phyloP scores from a whole-genome alignment of 2,797 vertebrate genomes.

The Phataginus tetradactyla region DNA sequence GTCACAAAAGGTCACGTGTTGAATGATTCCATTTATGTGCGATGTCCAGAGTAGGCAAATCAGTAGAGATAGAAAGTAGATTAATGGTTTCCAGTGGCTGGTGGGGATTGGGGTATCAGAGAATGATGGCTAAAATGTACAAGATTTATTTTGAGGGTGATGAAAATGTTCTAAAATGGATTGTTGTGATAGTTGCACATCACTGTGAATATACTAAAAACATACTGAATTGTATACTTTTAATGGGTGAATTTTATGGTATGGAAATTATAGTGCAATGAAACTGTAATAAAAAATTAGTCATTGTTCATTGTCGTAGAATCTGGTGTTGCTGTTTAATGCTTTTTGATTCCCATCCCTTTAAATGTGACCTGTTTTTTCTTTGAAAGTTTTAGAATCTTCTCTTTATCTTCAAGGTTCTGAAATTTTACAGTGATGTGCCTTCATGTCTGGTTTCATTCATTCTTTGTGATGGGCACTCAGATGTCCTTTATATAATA shows the following conservation, averaged over 20 bases:
- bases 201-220: background rate
- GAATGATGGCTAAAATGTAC: background rate
- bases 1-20: background rate
- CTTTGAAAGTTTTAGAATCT: background rate
- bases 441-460: background rate
- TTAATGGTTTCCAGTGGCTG: background rate
- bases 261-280: background rate
- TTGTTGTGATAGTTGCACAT: background rate
- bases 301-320: background rate
- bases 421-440: background rate
- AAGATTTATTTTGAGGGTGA: background rate
- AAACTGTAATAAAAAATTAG: background rate
- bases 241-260: background rate
- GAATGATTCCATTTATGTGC: background rate
- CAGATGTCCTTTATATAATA: background rate
- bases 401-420: background rate
- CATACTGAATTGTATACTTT: background rate
- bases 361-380: background rate
- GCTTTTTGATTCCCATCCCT: background rate
- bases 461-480: background rate
- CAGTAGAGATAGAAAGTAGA: background rate
- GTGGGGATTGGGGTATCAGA: background rate
- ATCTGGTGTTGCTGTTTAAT: background rate
- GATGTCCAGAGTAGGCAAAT: background rate
- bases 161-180: background rate